Evolutionary conservation across 1,140 invertebrate genomes (phyloP).

Genomic region (Drosophila arawakana): DNA sequence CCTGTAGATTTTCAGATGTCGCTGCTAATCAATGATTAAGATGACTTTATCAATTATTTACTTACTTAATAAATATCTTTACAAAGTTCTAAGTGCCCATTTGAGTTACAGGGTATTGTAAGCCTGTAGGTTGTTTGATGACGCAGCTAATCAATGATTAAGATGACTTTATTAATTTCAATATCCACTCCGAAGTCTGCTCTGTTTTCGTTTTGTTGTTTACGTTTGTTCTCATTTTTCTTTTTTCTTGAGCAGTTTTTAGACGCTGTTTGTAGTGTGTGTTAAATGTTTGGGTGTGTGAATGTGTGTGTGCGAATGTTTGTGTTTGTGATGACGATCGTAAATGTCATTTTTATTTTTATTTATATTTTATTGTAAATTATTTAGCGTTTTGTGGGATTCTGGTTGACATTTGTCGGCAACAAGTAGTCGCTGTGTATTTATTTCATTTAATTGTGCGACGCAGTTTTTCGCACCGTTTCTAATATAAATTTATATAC

Average conservation of each 20-base stretch:
- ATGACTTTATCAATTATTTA: slow-evolving; percentile 7
- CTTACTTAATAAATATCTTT: too few relatives aligned
- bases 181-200: not conserved
- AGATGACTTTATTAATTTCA: slow-evolving; percentile 17
- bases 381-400: slow-evolving; percentile 23
- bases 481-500: slow-evolving; percentile 6
- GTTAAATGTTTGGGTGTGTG: not conserved
- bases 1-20: slow-evolving; percentile 1
- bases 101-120: not conserved
- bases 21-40: slow-evolving; percentile 6
- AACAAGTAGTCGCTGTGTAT: slow-evolving; percentile 32
- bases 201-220: slow-evolving; percentile 38
- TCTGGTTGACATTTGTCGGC: slow-evolving; percentile 25
- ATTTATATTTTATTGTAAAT: slow-evolving; percentile 25
- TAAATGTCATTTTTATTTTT: slow-evolving; percentile 39
- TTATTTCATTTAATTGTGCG: slow-evolving; percentile 27
- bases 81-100: not conserved
- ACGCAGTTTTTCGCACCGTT: slow-evolving; percentile 36
- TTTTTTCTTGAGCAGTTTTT: not conserved
- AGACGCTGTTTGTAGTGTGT: not conserved
- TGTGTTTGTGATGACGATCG: slow-evolving; percentile 23
- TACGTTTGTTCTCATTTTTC: slow-evolving; percentile 23
- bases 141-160: slow-evolving; percentile 9
- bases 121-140: not conserved
- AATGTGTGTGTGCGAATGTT: not conserved